A percentile compares a stretch with the other conserved stretches of the same genome.
Evolutionary conservation across 2,113 vertebrate genomes (phyloP).

Genomic region (Psittacula cyanocephala): DNA sequence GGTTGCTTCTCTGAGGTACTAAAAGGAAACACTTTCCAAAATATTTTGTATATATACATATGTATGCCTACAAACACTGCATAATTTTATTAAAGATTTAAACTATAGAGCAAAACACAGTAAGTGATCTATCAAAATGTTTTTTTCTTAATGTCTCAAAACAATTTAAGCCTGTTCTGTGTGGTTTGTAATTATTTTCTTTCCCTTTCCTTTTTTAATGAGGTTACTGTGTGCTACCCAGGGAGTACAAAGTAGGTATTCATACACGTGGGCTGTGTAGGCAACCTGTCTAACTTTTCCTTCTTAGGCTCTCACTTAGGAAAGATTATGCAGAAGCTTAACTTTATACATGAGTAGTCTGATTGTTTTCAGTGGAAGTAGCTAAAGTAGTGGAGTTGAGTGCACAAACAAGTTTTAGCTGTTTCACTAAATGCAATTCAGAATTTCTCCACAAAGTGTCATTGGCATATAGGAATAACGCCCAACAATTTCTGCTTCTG

Average conservation of each 20-base stretch:
- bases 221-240: neutral
- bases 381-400: neutral
- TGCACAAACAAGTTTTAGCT: neutral
- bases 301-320: neutral
- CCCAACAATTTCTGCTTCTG: neutral
- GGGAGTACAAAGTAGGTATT: slow-evolving; percentile 17
- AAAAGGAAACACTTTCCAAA: neutral
- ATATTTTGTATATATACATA: neutral
- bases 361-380: slow-evolving; percentile 7
- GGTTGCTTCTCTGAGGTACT: neutral
- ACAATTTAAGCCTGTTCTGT: neutral
- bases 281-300: slow-evolving; percentile 36
- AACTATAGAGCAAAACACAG: neutral
- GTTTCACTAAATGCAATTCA: slow-evolving; percentile 46
- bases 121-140: neutral
- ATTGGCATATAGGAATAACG: slow-evolving; percentile 36
- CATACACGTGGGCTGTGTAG: neutral
- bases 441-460: slow-evolving; percentile 63
- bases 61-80: neutral
- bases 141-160: neutral
- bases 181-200: slow-evolving; percentile 39
- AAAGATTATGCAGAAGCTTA: slow-evolving; percentile 17
- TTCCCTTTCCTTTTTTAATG: slow-evolving; percentile 1
- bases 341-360: neutral
- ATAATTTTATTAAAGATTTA: neutral